Evolutionary conservation across 2,888 invertebrate species (phyloP), one percentile per base, ranked within the genome.

Genomic region (Drosophila sordidula): DNA sequence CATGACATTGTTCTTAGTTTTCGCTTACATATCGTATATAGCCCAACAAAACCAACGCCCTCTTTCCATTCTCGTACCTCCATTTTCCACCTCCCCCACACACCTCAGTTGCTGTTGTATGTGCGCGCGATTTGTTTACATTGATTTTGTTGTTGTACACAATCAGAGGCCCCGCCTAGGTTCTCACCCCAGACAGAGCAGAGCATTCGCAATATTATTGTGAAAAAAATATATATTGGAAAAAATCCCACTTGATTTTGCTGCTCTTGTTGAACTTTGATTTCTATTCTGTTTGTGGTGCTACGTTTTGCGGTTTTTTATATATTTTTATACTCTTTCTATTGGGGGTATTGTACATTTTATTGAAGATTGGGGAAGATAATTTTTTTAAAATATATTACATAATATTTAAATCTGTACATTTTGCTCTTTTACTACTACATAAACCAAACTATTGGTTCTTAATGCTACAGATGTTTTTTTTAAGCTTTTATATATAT

Each of bases 1-100:
- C 82, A 82, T 87, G 82, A 84, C 82, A 82, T 82, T 87, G 82
- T 82, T 82, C 87, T 87, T 81, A 87, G 85, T 84, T 84, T 75
- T 73, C 66, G 57, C 73, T 71, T 73, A 77, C 62, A 70, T 66
- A 56, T 73, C 41, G 42, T 52, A 42, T 46, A 38, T 36, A 36
- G 29, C 32, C 14, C 51, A 39, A 50, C 41, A 47, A 42, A 47
- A 46, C 54, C 22, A 41, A 34, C 12, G 29, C 44, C 18, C n/a
- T 14, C 22, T 36, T 6, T 26, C 34, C 41, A 42, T 22, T 16
- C 51, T 18, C n/a, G 0, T 14, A 8, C 38, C 16, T 1, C 16
- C 41, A n/a, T n/a, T n/a, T n/a, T n/a, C 16, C 18, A n/a, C 41
- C 39, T 8, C 18, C 44, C 22, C 34, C 16, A 32, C 38, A 42